A percentile compares a stretch with the other conserved stretches of the same genome.
Conservation (phyloP, 1,140 invertebrate genomes). For the Drosophila takahashii region DNA sequence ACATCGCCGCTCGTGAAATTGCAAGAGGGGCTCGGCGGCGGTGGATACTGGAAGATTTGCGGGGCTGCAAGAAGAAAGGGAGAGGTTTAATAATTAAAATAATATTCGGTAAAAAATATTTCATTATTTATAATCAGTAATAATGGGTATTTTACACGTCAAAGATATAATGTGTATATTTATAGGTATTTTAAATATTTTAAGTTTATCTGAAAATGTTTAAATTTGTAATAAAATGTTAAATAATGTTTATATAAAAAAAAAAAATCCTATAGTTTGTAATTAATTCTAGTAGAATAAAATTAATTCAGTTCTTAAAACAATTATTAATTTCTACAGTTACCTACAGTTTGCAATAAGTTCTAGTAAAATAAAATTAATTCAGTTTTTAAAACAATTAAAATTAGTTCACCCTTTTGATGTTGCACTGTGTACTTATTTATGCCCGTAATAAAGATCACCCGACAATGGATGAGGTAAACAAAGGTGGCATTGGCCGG, state of each 20-base stretch:
- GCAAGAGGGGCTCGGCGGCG: slow-evolving; percentile 81
- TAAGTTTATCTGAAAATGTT: too few relatives aligned
- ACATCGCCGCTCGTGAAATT: slow-evolving; percentile 69
- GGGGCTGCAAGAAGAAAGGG: slow-evolving; percentile 58
- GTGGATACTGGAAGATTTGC: slow-evolving; percentile 81
- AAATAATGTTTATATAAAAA: too few relatives aligned
- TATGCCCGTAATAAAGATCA: slow-evolving; percentile 20
- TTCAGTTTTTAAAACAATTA: background rate
- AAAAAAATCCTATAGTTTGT: too few relatives aligned
- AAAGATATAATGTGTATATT: too few relatives aligned
- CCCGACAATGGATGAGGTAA: slow-evolving; percentile 27
- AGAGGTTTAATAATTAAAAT: slow-evolving; percentile 6
- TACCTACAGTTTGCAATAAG: too few relatives aligned
- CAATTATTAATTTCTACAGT: background rate
- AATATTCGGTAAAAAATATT: background rate
- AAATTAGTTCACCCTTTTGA: background rate
- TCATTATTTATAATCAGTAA: too few relatives aligned
- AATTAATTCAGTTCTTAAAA: too few relatives aligned
- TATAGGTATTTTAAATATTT: too few relatives aligned
- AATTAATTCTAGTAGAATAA: too few relatives aligned
- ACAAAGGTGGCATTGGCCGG: slow-evolving; percentile 62
- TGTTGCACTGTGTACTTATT: background rate
- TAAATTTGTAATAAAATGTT: too few relatives aligned
- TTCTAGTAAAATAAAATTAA: too few relatives aligned
- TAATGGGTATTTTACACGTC: too few relatives aligned